These are phyloP conservation scores for Tillus elongatus DNA, from an alignment of 2,888 invertebrate genomes.

Conservation along the genomic window DNA sequence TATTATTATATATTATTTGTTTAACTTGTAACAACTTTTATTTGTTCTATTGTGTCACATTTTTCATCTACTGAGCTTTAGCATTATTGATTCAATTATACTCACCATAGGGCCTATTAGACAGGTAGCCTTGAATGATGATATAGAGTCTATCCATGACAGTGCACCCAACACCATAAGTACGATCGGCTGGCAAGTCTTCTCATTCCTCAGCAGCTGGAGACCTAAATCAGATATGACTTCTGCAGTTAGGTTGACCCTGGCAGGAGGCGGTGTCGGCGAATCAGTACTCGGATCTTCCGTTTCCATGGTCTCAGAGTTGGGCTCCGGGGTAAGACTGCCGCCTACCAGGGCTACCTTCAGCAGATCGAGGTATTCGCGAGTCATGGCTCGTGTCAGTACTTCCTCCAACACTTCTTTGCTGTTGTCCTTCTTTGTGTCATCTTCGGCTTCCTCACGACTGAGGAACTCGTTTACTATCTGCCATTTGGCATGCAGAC, in stretches of 20 bases:
- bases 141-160: conserved; percentile 81
- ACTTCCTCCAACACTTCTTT: conserved; percentile 81
- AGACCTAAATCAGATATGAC: conserved; percentile 72
- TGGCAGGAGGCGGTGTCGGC: conserved; percentile 44
- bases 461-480: conserved; percentile 68
- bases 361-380: conserved; percentile 80
- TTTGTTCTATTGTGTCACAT: no score
- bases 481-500: conserved; percentile 69
- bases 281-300: conserved; percentile 65
- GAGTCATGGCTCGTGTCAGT: conserved; percentile 72
- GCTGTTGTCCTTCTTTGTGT: conserved; percentile 52
- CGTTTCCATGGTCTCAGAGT: conserved; percentile 52
- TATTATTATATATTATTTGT: no score
- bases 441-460: conserved; percentile 66
- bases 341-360: conserved; percentile 67
- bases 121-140: conserved; percentile 70
- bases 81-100: no score
- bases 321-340: conserved; percentile 45
- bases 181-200: conserved; percentile 56
- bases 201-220: conserved; percentile 57
- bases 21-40: no score
- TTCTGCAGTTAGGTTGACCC: conserved; percentile 50
- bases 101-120: conserved; percentile 60
- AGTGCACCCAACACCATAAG: conserved; percentile 56
- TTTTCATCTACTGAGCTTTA: no score